Base-by-base conservation (phyloP, 2,113 vertebrate species). In the Coregonus clupeaformis region DNA sequence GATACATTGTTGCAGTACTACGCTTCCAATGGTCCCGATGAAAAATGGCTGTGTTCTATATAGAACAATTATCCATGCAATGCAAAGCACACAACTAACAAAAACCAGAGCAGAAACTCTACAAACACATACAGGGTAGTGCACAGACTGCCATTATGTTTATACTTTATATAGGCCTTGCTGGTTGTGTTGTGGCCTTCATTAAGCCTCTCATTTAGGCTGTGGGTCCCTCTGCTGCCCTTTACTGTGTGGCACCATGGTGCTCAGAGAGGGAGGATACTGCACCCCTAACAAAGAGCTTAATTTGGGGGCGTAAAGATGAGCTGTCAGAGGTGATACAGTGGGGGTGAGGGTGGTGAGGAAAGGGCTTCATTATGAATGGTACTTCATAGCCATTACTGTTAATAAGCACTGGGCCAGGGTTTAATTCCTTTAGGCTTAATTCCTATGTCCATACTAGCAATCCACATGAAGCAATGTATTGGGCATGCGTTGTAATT, bases 141-240 rank as follows among this genome's bases (percentile, higher is more conserved):
- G n/a, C 27, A 18, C 3, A 64, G 62, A 45, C 80, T 74, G 60
- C 80, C 81, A 87, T 85, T 86, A 87, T 69, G 67, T 77, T 80
- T 84, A 84, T 87, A 83, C n/a, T n/a, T n/a, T n/a, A n/a, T 85
- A 85, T 89, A 86, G 80, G 67, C 11, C 25, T 42, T 74, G 69
- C 71, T 84, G 74, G 77, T 86, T 64, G 82, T 89, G 76, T 86
- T 67, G 83, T 89, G 85, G 83, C 82, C 84, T 89, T 90, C 80
- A 87, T 89, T 89, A 85, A 78, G 84, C 74, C 76, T 73, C 81
- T 87, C 72, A 81, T 87, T 84, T 84, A 75, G 81, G 79, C 69
- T 45, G 75, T 78, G 69, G 78, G 77, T 82, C 55, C 71, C 74
- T 45, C 52, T 16, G 27, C 70, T 89, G 86, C 82, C 85, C 80